A percentile compares a stretch with the other conserved stretches of the same genome.
Conservation (phyloP, 2,797 vertebrate species). For the Luscinia luscinia region DNA sequence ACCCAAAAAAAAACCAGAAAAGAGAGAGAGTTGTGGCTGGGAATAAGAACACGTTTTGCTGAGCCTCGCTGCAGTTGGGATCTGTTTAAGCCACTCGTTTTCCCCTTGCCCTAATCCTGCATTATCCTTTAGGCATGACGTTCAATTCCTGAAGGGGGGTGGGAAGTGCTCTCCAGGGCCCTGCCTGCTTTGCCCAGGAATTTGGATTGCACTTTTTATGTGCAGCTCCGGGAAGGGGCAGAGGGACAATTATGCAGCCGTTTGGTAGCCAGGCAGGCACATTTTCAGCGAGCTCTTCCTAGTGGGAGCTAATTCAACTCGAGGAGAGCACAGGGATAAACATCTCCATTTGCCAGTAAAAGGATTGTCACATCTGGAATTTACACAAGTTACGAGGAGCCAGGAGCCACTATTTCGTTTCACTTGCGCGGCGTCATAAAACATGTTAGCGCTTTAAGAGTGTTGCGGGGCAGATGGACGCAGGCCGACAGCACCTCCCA, state of each 20-base stretch:
- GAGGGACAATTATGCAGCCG: constrained; percentile 1
- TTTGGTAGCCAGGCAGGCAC: constrained; percentile 12
- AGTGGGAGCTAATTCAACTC: constrained; percentile 17
- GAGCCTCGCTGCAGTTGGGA: not conserved
- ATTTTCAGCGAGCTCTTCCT: constrained; percentile 43
- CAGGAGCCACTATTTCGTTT: constrained; percentile 56
- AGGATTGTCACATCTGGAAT: constrained; percentile 63
- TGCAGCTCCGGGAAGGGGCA: constrained; percentile 20
- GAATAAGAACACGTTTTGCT: not conserved
- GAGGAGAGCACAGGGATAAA: not conserved
- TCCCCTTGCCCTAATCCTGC: constrained; percentile 56
- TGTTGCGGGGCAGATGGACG: not conserved
- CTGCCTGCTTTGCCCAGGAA: constrained; percentile 49
- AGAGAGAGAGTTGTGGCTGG: not conserved
- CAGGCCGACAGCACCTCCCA: not conserved
- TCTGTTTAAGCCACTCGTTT: constrained; percentile 54
- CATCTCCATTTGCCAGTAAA: constrained; percentile 35
- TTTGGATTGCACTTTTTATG: constrained; percentile 48
- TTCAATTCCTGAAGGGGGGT: constrained; percentile 38
- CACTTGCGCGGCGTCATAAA: not conserved
- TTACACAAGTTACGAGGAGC: constrained; percentile 40
- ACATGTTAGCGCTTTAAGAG: constrained; percentile 17
- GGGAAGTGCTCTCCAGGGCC: constrained; percentile 33
- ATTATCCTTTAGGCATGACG: constrained; percentile 55
- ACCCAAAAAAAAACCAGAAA: too few relatives aligned